Conservation (phyloP, 2,797 vertebrate genomes). For the Epinephelus coioides region DNA sequence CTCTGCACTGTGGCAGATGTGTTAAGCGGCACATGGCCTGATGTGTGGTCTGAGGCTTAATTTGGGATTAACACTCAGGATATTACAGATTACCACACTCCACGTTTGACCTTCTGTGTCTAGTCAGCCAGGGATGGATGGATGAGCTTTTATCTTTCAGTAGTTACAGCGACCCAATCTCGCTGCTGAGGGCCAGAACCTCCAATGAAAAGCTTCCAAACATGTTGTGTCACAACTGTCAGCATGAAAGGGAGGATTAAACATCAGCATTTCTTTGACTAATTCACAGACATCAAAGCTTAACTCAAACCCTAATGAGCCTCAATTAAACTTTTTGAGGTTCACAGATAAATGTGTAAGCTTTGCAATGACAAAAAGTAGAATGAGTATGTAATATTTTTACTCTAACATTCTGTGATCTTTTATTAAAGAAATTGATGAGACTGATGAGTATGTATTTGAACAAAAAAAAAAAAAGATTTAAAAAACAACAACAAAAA, state of each 20-base stretch:
- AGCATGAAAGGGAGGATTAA: constrained; percentile 56
- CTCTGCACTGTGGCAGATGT: constrained; percentile 39
- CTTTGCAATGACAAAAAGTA: not conserved
- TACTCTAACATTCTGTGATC: no score
- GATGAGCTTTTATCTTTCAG: constrained; percentile 66
- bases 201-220: constrained; percentile 41
- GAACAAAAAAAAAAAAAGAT: no score
- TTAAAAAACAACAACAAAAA: no score
- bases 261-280: constrained; percentile 42
- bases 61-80: constrained; percentile 77
- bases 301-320: constrained; percentile 40
- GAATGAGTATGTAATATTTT: not conserved
- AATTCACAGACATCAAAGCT: constrained; percentile 41
- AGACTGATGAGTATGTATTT: not conserved
- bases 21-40: constrained; percentile 65
- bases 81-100: constrained; percentile 77
- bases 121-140: constrained; percentile 40
- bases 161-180: constrained; percentile 53
- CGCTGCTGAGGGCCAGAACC: constrained; percentile 4
- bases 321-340: constrained; percentile 5
- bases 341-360: not conserved
- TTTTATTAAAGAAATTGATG: not conserved
- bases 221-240: constrained; percentile 42
- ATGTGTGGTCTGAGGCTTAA: constrained; percentile 70
- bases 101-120: constrained; percentile 62